phyloP scores from a whole-genome alignment of 2,888 invertebrate genomes.

The Embidobia sp. region DNA sequence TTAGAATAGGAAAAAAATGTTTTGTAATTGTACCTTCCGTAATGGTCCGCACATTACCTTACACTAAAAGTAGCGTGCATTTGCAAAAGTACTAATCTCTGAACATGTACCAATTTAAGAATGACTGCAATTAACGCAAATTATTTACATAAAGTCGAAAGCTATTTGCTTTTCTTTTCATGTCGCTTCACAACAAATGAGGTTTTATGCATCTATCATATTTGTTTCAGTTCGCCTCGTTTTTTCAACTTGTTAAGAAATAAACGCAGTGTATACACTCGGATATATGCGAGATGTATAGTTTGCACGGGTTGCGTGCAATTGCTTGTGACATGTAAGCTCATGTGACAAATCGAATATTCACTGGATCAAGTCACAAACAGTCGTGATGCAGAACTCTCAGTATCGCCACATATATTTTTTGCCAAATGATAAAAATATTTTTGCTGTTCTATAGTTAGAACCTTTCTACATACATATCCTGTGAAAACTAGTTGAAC shows the following conservation, averaged over 20 bases:
- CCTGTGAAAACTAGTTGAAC: no score
- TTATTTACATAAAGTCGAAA: constrained; percentile 2
- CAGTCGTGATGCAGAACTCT: constrained; percentile 26
- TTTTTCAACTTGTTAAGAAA: constrained; percentile 39
- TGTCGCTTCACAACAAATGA: constrained; percentile 12
- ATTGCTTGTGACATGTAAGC: constrained; percentile 54
- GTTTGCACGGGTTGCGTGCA: constrained; percentile 33
- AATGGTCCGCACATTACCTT: constrained; percentile 1
- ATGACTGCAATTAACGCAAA: no score
- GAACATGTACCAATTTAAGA: no score
- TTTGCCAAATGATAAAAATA: neutral
- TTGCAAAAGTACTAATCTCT: no score
- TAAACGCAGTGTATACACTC: constrained; percentile 2
- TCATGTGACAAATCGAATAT: constrained; percentile 59
- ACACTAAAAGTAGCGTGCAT: neutral
- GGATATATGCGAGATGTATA: constrained; percentile 31
- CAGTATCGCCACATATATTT: constrained; percentile 13
- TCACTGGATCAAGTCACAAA: constrained; percentile 45
- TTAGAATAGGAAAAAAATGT: neutral
- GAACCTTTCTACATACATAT: no score
- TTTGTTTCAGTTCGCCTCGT: constrained; percentile 23
- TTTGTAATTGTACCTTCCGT: neutral
- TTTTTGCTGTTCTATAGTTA: no score
- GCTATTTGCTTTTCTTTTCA: neutral
- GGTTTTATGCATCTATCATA: constrained; percentile 12